Conservation (phyloP, 1,140 invertebrate genomes). For the Panulirus ornatus region DNA sequence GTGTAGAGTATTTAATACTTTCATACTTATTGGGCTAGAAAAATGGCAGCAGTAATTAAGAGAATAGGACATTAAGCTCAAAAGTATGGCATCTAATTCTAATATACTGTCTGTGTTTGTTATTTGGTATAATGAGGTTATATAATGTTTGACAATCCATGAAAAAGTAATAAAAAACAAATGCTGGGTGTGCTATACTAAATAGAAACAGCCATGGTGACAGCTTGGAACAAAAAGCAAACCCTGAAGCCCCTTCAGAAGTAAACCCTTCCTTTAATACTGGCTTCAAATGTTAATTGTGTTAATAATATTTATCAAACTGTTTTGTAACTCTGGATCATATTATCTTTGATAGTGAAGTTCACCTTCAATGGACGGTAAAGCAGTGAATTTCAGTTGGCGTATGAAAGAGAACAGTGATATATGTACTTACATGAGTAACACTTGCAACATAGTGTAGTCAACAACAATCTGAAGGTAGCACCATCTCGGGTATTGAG, state of each 20-base stretch:
- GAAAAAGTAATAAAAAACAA: conserved; percentile 35
- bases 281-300: conserved; percentile 45
- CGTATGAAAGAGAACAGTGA: conserved; percentile 63
- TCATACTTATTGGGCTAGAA: conserved; percentile 59
- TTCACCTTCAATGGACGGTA: conserved; percentile 71
- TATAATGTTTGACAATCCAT: conserved; percentile 50
- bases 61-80: conserved; percentile 66
- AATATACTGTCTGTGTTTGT: conserved; percentile 64
- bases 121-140: conserved; percentile 73
- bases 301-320: conserved; percentile 33
- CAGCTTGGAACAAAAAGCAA: conserved; percentile 44
- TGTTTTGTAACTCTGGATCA: conserved; percentile 56
- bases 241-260: conserved; percentile 44
- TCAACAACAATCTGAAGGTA: conserved; percentile 64
- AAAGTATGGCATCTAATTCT: conserved; percentile 69
- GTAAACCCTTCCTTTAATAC: conserved; percentile 39
- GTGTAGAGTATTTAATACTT: conserved; percentile 68
- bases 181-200: conserved; percentile 32
- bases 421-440: conserved; percentile 56
- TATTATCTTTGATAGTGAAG: conserved; percentile 66
- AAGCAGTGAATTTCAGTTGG: conserved; percentile 71
- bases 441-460: conserved; percentile 29
- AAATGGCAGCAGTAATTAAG: conserved; percentile 67
- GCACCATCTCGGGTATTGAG: conserved; percentile 60
- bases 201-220: conserved; percentile 48